These are phyloP conservation scores for Toxostoma redivivum DNA, from an alignment of 2,113 vertebrate genomes.

Conservation along the genomic window DNA sequence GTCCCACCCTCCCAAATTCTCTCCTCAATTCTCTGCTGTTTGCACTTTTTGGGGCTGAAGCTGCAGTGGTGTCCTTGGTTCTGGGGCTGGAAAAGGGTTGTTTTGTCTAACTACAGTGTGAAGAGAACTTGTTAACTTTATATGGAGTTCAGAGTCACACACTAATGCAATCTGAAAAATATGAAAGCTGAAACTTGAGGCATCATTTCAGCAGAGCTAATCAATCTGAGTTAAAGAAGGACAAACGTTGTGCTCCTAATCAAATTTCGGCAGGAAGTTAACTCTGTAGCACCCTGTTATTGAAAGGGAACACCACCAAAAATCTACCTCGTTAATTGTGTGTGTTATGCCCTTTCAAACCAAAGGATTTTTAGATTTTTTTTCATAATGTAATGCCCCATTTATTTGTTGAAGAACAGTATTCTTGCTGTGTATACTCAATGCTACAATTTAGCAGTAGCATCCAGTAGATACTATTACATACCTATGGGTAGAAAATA, in stretches of 20 bases:
- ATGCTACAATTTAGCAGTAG: background rate
- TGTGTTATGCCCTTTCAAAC: background rate
- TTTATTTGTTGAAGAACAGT: background rate
- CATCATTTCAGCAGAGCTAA: background rate
- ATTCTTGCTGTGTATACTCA: background rate
- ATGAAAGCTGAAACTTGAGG: too few relatives aligned
- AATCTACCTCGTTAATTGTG: fast-evolving
- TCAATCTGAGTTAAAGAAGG: background rate
- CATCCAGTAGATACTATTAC: background rate
- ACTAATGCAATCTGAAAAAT: too few relatives aligned
- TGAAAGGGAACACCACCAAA: background rate
- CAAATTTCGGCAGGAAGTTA: background rate
- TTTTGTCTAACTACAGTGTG: too few relatives aligned
- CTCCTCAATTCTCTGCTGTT: too few relatives aligned
- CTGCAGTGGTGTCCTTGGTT: too few relatives aligned
- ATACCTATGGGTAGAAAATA: background rate
- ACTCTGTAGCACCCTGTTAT: background rate
- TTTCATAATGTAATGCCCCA: background rate
- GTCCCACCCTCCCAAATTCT: too few relatives aligned
- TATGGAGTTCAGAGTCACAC: too few relatives aligned
- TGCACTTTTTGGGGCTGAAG: too few relatives aligned
- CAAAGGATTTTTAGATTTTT: background rate
- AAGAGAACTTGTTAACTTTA: too few relatives aligned
- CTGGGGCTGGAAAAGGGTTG: too few relatives aligned
- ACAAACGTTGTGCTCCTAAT: fast-evolving